Conservation (phyloP, 2,113 vertebrate genomes). For the Addax nasomaculatus region DNA sequence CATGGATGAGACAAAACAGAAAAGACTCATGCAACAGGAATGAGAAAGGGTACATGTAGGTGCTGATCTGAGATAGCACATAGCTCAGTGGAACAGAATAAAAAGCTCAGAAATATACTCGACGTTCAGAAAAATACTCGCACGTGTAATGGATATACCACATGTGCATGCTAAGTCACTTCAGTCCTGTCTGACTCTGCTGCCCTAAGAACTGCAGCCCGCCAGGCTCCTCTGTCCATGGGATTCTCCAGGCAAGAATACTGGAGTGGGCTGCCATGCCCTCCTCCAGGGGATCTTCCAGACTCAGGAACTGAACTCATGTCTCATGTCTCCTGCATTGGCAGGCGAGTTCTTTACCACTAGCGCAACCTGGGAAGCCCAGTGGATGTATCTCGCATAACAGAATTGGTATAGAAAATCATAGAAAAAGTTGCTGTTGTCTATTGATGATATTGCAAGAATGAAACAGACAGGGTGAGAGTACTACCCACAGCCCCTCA, state of each 20-base stretch:
- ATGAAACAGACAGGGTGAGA: neutral
- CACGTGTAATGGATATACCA: neutral
- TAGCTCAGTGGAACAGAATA: no score
- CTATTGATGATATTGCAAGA: neutral
- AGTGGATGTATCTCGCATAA: neutral
- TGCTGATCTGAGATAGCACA: neutral
- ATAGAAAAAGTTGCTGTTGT: neutral
- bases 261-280: neutral
- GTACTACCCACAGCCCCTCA: neutral
- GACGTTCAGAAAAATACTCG: neutral
- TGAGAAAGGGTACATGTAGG: neutral
- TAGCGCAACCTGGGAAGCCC: neutral
- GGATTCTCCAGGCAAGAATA: neutral
- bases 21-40: neutral
- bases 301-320: neutral
- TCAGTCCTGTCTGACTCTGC: neutral
- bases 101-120: neutral
- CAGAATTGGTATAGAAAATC: neutral
- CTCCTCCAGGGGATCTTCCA: neutral
- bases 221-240: neutral
- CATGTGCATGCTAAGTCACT: neutral
- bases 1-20: neutral
- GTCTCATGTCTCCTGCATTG: neutral
- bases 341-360: neutral
- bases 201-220: neutral